phyloP scores from a whole-genome alignment of 2,797 vertebrate genomes.

The Gallinago nigripennis region DNA sequence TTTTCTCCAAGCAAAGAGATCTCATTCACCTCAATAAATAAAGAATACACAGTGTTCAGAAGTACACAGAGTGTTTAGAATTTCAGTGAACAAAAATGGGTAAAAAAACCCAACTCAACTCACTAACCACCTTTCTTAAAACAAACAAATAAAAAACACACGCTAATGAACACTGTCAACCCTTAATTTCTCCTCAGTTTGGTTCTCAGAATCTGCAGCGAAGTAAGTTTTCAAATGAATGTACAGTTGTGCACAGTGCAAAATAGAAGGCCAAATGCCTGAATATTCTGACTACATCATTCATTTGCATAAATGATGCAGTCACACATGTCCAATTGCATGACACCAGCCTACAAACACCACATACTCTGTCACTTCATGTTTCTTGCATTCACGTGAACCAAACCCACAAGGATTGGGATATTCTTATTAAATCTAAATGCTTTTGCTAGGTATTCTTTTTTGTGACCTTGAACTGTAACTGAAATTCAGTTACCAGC shows the following conservation, averaged over 20 bases:
- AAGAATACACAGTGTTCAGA: not conserved
- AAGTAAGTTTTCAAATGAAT: not conserved
- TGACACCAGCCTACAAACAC: not conserved
- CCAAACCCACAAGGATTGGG: not conserved
- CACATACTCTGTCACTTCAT: not conserved
- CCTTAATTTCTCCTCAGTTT: not conserved
- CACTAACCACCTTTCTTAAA: no score
- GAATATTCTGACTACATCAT: no score
- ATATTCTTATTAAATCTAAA: not conserved
- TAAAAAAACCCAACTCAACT: not conserved
- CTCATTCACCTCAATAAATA: conserved; percentile 87
- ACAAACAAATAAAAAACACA: not conserved
- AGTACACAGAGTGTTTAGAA: not conserved
- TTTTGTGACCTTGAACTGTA: not conserved
- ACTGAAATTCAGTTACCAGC: not conserved
- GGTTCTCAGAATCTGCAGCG: not conserved
- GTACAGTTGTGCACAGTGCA: not conserved
- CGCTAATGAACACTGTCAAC: not conserved
- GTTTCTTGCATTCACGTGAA: not conserved
- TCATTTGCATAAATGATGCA: no score
- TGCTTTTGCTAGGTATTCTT: not conserved
- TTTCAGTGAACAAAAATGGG: not conserved
- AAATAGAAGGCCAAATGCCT: no score
- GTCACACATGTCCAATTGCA: not conserved
- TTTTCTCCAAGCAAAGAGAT: conserved; percentile 92